Evolutionary conservation across 2,797 vertebrate genomes (phyloP), one percentile per base, ranked within the genome.

Genomic region (Odontamblyopus lacepedii): DNA sequence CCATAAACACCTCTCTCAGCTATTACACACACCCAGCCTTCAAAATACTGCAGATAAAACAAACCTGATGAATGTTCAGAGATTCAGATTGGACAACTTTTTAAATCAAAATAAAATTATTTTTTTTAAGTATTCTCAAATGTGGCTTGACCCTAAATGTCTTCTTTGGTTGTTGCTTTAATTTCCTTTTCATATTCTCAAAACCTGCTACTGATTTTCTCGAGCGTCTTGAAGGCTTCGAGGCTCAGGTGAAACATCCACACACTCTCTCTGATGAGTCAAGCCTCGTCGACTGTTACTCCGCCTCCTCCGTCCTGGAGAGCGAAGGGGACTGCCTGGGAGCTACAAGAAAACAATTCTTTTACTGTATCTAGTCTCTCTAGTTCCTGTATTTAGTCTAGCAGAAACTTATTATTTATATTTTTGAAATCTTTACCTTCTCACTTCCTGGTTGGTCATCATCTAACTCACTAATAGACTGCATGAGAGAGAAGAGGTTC

Each of bases 401-500:
- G 27, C 57, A 53, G 48, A 67, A 67, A 19, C 4, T 2, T 9
- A 32, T 23, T 23, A 23, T 23, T 23, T 23, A 23, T 23, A 23
- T 19, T 63, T 35, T 63, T 35, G 77, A 69, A 5, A 50, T 18
- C 19, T 67, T 83, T 91, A 93, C 93, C 85, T 87, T 86, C 50
- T 91, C 89, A 0, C 59, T 76, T 63, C 84, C 83, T 81, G 85
- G 81, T 15, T 91, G 87, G 1, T 70, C 89, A 7, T 94, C 94
- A 7, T 94, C 95, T 78, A 95, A 87, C 75, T 95, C 95, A 68
- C 95, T 96, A 81, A 98, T 98, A 84, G 95, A 97, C 84, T 96
- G 91, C 97, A 98, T 98, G 85, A 98, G 91, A 30, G 96, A 94
- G 6, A 95, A 95, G 55, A 98, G 95, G 83, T 96, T 95, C 94